These are phyloP conservation scores for Reticulitermes speratus DNA, from an alignment of 1,140 invertebrate genomes.

Conservation along the genomic window DNA sequence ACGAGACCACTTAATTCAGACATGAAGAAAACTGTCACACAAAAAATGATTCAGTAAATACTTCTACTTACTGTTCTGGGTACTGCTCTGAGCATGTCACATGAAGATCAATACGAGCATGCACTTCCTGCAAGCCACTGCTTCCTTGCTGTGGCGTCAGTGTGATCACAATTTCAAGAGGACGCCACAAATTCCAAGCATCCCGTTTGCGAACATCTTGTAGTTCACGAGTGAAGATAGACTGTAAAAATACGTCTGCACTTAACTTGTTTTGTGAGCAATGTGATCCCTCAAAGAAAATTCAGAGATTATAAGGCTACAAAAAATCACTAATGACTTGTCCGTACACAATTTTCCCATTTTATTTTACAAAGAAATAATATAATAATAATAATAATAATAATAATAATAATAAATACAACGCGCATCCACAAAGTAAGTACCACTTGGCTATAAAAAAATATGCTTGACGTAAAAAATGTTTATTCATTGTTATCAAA, in stretches of 20 bases:
- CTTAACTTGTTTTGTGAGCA: not conserved
- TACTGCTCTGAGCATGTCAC: slow-evolving; percentile 66
- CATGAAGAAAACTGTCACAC: no score
- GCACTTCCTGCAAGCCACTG: slow-evolving; percentile 56
- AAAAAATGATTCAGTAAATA: no score
- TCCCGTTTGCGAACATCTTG: slow-evolving; percentile 55
- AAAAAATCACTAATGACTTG: no score
- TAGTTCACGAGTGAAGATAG: slow-evolving; percentile 64
- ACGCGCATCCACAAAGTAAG: no score
- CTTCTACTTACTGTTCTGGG: slow-evolving; percentile 64
- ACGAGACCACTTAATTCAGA: no score
- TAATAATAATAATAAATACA: no score
- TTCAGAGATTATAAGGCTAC: not conserved
- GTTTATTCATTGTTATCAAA: no score
- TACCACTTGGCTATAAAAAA: no score
- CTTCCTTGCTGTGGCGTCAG: slow-evolving; percentile 67
- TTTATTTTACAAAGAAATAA: no score
- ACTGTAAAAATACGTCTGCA: slow-evolving; percentile 47
- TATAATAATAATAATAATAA: no score
- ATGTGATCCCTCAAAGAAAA: not conserved
- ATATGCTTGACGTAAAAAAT: no score
- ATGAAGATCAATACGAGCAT: slow-evolving; percentile 67
- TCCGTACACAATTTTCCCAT: no score
- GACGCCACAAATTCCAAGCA: slow-evolving; percentile 57
- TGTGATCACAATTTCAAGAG: slow-evolving; percentile 64